phyloP scores from a whole-genome alignment of 2,888 invertebrate genomes.

The Drosophila parthenogenetica region DNA sequence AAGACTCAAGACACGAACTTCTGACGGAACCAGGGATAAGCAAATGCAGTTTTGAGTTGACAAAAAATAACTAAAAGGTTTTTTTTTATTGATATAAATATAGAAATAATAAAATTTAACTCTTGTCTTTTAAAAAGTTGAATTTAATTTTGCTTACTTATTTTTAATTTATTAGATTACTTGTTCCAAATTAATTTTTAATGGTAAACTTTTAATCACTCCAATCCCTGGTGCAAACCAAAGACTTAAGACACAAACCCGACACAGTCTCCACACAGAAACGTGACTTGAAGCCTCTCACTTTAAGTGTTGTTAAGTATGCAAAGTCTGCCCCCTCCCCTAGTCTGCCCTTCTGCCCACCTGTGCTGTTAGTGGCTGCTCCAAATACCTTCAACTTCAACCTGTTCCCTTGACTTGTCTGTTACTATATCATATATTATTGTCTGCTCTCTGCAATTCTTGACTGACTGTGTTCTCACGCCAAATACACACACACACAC shows the following conservation, averaged over 20 bases:
- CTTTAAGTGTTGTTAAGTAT: conserved; percentile 38
- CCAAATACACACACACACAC: conserved; percentile 34
- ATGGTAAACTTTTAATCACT: background rate
- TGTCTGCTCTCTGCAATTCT: conserved; percentile 22
- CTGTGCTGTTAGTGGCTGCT: conserved; percentile 21
- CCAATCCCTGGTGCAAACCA: conserved; percentile 23
- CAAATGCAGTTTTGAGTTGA: background rate
- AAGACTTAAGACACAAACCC: conserved; percentile 66
- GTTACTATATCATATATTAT: conserved; percentile 1
- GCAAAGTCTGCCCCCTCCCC: conserved; percentile 30
- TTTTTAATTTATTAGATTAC: background rate
- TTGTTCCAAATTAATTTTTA: background rate
- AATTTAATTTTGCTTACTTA: background rate
- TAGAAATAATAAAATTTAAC: too few relatives aligned
- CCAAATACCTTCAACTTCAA: conserved; percentile 61
- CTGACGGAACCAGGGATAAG: background rate
- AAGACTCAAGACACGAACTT: conserved; percentile 69
- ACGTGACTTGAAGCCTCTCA: conserved; percentile 63
- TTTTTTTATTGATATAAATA: too few relatives aligned
- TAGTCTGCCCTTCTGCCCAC: background rate
- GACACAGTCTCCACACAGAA: conserved; percentile 24
- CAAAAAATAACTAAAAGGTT: too few relatives aligned
- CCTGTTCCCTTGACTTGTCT: conserved; percentile 50
- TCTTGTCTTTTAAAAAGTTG: too few relatives aligned
- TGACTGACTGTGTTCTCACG: conserved; percentile 52